Evolutionary conservation across 2,888 invertebrate genomes (phyloP), one percentile per base, ranked within the genome.

Genomic region (Epirrhoe tristata): DNA sequence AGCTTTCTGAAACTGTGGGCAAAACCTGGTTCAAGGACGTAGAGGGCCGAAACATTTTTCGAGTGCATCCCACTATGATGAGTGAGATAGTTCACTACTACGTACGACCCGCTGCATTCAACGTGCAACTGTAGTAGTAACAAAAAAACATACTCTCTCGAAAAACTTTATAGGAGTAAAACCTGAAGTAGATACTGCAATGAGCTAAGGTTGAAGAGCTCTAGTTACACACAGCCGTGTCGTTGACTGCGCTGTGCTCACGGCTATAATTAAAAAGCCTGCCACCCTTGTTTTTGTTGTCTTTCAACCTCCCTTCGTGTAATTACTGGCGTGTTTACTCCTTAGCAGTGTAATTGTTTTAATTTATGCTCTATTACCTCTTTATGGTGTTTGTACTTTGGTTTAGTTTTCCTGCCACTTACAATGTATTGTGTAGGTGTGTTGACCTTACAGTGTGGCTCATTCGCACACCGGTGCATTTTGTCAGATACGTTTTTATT

Each of bases 261-360:
- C 59, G 64, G 6, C 17, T 59, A 43, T 59, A 75, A 75, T 74
- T 69, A 67, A 58, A 72, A 69, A 61, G 58, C 58, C 69, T 56
- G 52, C 56, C 63, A 60, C 52, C 67, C 60, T 67, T 67, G 66
- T 70, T 64, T 63, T 69, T 74, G 69, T 58, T 65, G 53, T 55
- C 55, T 24, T 57, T 51, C 58, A 59, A 50, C 46, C 62, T 64
- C 69, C 74, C 71, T 62, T 62, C 14, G 60, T 63, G 57, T 69
- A 69, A 74, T 74, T 71, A 72, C 69, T 70, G 53, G 56, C 52
- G 69, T 67, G 69, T 71, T 71, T 69, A 63, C 67, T 56, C 66
- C 67, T 65, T 69, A 66, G 66, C 67, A 65, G 66, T 48, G 70
- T 71, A 72, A 75, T 74, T 70, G 65, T 66, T 58, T 69, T 71